These are phyloP conservation scores for Trilocha varians DNA, from an alignment of 2,888 invertebrate species.

Conservation along the genomic window DNA sequence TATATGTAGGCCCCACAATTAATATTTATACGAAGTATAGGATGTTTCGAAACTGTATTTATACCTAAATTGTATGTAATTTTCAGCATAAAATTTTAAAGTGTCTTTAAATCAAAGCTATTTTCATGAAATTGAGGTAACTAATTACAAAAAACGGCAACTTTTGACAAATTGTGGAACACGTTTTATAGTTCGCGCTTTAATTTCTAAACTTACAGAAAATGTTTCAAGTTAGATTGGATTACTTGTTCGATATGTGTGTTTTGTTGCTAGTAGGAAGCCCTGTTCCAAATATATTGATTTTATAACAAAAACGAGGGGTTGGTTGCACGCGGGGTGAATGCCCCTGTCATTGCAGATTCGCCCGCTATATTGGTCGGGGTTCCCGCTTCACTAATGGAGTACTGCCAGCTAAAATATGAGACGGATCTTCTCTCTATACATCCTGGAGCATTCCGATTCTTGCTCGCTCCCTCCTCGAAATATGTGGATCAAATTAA, in stretches of 20 bases:
- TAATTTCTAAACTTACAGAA: neutral
- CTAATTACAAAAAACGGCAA: too few species aligned
- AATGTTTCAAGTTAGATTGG: neutral
- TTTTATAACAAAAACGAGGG: slow-evolving; percentile 72
- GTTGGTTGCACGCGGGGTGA: slow-evolving; percentile 64
- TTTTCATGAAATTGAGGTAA: too few species aligned
- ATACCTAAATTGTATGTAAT: too few species aligned
- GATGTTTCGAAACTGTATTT: too few species aligned
- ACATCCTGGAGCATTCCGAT: slow-evolving; percentile 50
- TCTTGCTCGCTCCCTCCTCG: slow-evolving; percentile 6
- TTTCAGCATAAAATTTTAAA: too few species aligned
- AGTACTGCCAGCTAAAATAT: slow-evolving; percentile 63
- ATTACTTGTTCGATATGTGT: slow-evolving; percentile 8
- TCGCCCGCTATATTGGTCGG: slow-evolving; percentile 61
- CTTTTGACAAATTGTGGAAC: neutral
- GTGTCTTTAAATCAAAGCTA: too few species aligned
- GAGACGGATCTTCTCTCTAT: slow-evolving; percentile 52
- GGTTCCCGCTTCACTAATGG: slow-evolving; percentile 64
- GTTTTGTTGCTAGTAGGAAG: slow-evolving; percentile 39
- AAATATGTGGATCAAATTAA: slow-evolving; percentile 1
- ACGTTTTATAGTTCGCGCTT: neutral
- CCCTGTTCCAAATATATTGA: slow-evolving; percentile 64
- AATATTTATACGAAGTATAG: too few species aligned
- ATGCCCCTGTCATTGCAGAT: slow-evolving; percentile 69
- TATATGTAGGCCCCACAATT: too few species aligned